Percentiles rank a stretch among this genome's conserved stretches.
Evolutionary conservation across 2,113 vertebrate species (phyloP).

Genomic region (Shinisaurus crocodilurus): DNA sequence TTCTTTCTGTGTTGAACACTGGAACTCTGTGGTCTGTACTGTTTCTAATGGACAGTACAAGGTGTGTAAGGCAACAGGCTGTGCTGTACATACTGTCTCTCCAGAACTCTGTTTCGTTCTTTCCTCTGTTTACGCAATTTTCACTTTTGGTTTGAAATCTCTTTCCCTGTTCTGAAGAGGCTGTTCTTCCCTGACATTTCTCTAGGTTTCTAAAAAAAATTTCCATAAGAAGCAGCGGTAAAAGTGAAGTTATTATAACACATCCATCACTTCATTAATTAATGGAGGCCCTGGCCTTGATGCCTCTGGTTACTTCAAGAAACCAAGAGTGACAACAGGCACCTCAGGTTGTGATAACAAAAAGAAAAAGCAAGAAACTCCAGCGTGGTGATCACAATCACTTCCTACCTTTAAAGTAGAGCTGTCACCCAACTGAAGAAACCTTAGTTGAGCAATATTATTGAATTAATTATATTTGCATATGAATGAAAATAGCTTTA

Average conservation of each 20-base stretch:
- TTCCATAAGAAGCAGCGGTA: neutral
- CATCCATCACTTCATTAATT: neutral
- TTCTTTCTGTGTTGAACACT: conserved; percentile 41
- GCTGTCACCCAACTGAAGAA: neutral
- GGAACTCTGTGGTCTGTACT: conserved; percentile 1
- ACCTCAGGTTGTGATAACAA: neutral
- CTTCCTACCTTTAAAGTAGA: neutral
- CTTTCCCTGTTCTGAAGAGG: neutral
- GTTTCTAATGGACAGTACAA: neutral
- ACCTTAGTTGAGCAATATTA: too few species aligned
- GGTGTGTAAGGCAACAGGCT: conserved; percentile 36
- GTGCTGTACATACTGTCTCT: conserved; percentile 35
- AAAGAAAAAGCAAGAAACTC: neutral
- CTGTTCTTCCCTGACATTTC: conserved; percentile 26
- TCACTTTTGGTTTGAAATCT: conserved; percentile 29
- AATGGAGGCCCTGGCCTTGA: neutral
- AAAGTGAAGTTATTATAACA: neutral
- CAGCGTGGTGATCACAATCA: neutral
- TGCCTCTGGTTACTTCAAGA: neutral
- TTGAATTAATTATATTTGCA: neutral
- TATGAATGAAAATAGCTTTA: neutral
- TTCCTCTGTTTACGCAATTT: conserved; percentile 13
- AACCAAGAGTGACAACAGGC: neutral
- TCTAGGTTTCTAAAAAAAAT: neutral
- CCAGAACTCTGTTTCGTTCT: conserved; percentile 36